A percentile compares a stretch with the other conserved stretches of the same genome.
phyloP scores from a whole-genome alignment of 2,113 vertebrate species.

The Gambusia affinis region DNA sequence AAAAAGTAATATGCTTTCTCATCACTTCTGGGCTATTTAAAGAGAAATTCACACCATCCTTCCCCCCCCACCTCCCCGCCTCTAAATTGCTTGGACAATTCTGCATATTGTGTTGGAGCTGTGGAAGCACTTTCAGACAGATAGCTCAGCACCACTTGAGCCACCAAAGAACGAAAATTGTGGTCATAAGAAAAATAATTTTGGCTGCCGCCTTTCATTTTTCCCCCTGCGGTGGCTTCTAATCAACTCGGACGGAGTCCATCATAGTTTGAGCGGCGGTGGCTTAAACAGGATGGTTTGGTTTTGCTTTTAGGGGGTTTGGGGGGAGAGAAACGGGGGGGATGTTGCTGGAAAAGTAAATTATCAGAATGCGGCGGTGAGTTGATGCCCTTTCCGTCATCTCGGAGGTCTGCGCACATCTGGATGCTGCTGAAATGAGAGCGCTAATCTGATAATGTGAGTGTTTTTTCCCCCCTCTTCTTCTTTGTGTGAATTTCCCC shows the following conservation, averaged over 20 bases:
- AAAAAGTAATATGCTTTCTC: constrained; percentile 71
- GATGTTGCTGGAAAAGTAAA: constrained; percentile 55
- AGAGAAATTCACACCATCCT: constrained; percentile 63
- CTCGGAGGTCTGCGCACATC: constrained; percentile 39
- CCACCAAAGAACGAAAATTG: constrained; percentile 74
- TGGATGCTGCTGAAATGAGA: constrained; percentile 41
- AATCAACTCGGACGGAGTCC: constrained; percentile 67
- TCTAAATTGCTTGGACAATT: constrained; percentile 64
- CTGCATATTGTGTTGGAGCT: constrained; percentile 64
- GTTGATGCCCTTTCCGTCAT: constrained; percentile 38
- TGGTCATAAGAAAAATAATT: constrained; percentile 72
- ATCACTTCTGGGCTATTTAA: constrained; percentile 73
- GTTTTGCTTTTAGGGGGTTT: constrained; percentile 31
- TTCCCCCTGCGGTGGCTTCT: constrained; percentile 54
- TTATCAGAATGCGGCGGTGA: constrained; percentile 50
- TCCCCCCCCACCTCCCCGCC: neutral
- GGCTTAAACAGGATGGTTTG: constrained; percentile 52
- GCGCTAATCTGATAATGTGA: constrained; percentile 49
- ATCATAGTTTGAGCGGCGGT: constrained; percentile 41
- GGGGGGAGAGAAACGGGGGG: neutral
- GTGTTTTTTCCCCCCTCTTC: constrained; percentile 4
- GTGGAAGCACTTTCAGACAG: constrained; percentile 67
- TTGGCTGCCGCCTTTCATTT: constrained; percentile 66
- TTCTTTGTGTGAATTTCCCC: neutral
- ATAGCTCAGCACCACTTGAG: constrained; percentile 53